Conservation (phyloP, 2,797 vertebrate species). For the Harpagifer antarcticus region DNA sequence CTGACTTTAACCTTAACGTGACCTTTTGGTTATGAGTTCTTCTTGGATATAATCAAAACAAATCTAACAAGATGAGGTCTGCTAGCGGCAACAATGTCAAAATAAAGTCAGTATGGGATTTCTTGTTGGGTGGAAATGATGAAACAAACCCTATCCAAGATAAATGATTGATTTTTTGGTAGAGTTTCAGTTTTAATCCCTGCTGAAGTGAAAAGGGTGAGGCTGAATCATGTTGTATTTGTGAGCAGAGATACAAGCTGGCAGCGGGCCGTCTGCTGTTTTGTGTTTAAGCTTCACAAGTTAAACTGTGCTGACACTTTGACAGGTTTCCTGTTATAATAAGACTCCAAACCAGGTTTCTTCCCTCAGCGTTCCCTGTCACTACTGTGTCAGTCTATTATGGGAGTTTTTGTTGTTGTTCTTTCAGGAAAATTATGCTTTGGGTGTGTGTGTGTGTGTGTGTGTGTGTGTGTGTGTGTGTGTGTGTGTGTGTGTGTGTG, state of each 20-base stretch:
- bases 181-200: not conserved
- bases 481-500: conserved; percentile 31
- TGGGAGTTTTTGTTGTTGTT: conserved; percentile 23
- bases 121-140: no score
- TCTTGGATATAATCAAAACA: no score
- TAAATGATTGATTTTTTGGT: not conserved
- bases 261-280: conserved; percentile 60
- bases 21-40: no score
- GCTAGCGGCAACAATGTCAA: no score
- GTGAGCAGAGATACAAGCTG: conserved; percentile 36
- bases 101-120: no score
- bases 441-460: conserved; percentile 21
- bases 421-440: conserved; percentile 43
- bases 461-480: conserved; percentile 24
- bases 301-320: conserved; percentile 76
- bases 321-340: conserved; percentile 77
- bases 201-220: not conserved
- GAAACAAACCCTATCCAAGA: not conserved
- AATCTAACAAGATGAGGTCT: no score
- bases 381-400: conserved; percentile 72
- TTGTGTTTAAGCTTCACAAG: conserved; percentile 66
- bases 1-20: no score
- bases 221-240: conserved; percentile 13
- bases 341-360: conserved; percentile 72
- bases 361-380: conserved; percentile 70